Conservation (phyloP, 2,113 vertebrate genomes). For the Strix uralensis region DNA sequence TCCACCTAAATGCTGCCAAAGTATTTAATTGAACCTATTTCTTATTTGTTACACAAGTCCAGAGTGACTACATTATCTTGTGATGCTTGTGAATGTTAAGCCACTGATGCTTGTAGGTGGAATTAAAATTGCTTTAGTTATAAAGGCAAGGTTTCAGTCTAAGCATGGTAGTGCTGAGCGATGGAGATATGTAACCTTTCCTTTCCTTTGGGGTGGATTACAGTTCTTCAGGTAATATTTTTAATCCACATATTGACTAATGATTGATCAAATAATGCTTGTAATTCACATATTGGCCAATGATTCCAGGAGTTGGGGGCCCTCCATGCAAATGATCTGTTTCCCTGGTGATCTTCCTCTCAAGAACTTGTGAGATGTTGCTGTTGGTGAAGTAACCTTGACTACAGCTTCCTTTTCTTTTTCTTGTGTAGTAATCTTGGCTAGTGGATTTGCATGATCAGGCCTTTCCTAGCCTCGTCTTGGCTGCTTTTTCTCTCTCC, state of each 20-base stretch:
- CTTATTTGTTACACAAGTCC: slow-evolving; percentile 43
- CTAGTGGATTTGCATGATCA: neutral
- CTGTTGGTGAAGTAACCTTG: neutral
- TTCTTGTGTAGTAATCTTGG: neutral
- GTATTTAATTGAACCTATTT: slow-evolving; percentile 11
- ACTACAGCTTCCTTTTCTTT: neutral
- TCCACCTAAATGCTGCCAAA: neutral
- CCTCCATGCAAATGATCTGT: neutral
- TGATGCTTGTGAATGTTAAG: slow-evolving; percentile 49
- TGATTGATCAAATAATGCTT: neutral
- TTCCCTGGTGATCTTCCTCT: neutral
- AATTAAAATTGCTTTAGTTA: slow-evolving; percentile 50
- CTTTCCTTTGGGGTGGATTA: neutral
- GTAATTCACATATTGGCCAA: neutral
- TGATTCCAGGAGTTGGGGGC: neutral
- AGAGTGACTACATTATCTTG: slow-evolving; percentile 51
- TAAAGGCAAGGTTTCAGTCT: slow-evolving; percentile 28
- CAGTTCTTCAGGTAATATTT: neutral
- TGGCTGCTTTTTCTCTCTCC: neutral
- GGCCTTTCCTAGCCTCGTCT: neutral
- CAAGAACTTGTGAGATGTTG: neutral
- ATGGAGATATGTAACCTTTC: neutral
- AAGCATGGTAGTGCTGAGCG: neutral
- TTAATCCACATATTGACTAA: neutral
- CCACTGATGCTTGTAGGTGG: slow-evolving; percentile 52